phyloP scores from a whole-genome alignment of 2,797 vertebrate species.

The Cheirogaleus major region DNA sequence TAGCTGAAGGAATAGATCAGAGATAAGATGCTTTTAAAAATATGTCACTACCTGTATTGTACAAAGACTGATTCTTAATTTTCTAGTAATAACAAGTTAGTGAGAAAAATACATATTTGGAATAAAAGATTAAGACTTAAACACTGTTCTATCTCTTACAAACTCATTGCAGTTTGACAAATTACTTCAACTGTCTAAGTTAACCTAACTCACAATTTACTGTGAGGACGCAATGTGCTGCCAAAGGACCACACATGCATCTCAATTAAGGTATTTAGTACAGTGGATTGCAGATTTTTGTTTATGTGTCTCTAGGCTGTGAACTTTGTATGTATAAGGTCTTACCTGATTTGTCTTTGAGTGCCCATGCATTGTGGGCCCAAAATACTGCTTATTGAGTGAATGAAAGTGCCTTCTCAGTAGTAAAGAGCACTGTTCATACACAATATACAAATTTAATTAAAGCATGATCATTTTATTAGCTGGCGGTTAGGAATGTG shows the following conservation, averaged over 20 bases:
- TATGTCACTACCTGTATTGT: neutral
- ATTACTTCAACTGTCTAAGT: neutral
- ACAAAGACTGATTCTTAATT: neutral
- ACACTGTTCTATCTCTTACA: neutral
- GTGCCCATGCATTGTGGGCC: neutral
- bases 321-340: neutral
- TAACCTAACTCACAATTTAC: neutral
- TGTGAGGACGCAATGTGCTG: neutral
- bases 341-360: neutral
- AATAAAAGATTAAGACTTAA: neutral
- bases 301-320: neutral
- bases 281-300: neutral
- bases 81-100: neutral
- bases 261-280: neutral
- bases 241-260: neutral
- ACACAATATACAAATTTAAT: neutral
- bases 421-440: neutral
- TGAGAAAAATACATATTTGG: neutral
- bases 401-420: neutral
- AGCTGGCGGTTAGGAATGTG: neutral
- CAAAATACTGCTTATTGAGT: neutral
- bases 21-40: neutral
- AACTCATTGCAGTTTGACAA: neutral
- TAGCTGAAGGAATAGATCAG: neutral
- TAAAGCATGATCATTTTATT: neutral